A percentile compares a stretch with the other conserved stretches of the same genome.
Conservation (phyloP, 2,888 invertebrate genomes). For the Iphiclides podalirius region DNA sequence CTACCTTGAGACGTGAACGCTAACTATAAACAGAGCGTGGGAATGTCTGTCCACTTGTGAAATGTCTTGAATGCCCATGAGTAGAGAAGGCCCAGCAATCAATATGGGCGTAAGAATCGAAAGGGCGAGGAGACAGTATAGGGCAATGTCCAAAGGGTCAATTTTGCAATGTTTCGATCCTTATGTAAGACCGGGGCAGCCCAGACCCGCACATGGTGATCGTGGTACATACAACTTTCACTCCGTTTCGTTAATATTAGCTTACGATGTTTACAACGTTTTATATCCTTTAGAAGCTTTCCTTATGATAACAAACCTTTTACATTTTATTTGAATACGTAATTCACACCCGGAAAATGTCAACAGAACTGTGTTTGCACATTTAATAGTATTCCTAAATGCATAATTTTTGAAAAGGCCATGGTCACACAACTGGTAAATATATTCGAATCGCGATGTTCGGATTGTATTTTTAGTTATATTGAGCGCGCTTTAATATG, state of each 20-base stretch:
- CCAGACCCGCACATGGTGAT: slow-evolving; percentile 32
- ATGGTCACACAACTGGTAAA: too few relatives aligned
- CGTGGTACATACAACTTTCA: slow-evolving; percentile 34
- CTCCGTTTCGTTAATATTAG: slow-evolving; percentile 13
- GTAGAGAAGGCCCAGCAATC: background rate
- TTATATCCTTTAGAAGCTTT: background rate
- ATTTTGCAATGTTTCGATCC: slow-evolving; percentile 35
- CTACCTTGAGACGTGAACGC: slow-evolving; percentile 3
- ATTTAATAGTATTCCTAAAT: too few relatives aligned
- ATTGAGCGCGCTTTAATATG: too few relatives aligned
- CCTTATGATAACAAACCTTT: background rate
- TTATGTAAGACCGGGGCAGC: slow-evolving; percentile 31
- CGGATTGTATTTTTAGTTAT: too few relatives aligned
- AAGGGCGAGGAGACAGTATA: slow-evolving; percentile 1
- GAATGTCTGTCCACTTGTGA: slow-evolving; percentile 1
- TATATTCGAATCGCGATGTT: too few relatives aligned
- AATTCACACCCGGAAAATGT: too few relatives aligned
- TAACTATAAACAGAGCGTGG: slow-evolving; percentile 11
- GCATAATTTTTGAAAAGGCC: too few relatives aligned
- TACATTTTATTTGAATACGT: background rate
- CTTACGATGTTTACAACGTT: background rate
- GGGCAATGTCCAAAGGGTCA: slow-evolving; percentile 29
- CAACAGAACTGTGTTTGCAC: too few relatives aligned
- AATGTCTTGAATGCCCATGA: background rate
- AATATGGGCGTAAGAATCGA: background rate